Base-by-base conservation (phyloP, 1,140 invertebrate genomes). In the Musca vetustissima region DNA sequence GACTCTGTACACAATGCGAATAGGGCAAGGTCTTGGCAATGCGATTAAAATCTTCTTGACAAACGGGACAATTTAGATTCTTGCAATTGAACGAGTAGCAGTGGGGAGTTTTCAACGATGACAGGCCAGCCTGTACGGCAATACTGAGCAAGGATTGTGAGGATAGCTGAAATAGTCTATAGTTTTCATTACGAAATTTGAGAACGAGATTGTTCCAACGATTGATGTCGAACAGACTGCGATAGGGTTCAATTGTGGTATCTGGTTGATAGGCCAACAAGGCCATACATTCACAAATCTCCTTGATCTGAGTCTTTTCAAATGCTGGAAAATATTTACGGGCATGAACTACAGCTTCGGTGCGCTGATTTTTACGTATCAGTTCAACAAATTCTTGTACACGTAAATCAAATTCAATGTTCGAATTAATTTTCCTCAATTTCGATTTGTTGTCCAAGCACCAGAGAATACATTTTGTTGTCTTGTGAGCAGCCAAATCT, bases 401-500 rank as follows among this genome's bases (percentile, higher is more conserved):
- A 24, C 96, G 88, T 67, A 98, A 86, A 82, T 96, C 96, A 79
- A 98, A 98, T 82, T 94, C 93, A 87, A 95, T 91, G 25, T 88
- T 93, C 21, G 92, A 93, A 76, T 94, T 93, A 65, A 97, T 87
- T 85, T 98, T 98, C 52, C 96, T 86, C 55, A 98, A 86, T 81
- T 98, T 98, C 4, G 95, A 97, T 80, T 95, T 93, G 85, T 99
- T 98, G 76, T 99, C 97, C 76, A 95, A 92, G 80, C 97, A 98
- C 97, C 97, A 99, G 61, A 91, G 87, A n/a, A 98, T 86, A 79
- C 96, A 98, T 74, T 93, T 93, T 4, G 86, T 85, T 7, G 95
- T 97, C 80, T 98, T 94, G 67, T 90, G 89, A 67, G 88, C 88
- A 0, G 86, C 83, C 32, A 99, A 82, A 71, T 91, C 92, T 49